Evolutionary conservation across 2,797 vertebrate genomes (phyloP).

Genomic region (Dryobates pubescens): DNA sequence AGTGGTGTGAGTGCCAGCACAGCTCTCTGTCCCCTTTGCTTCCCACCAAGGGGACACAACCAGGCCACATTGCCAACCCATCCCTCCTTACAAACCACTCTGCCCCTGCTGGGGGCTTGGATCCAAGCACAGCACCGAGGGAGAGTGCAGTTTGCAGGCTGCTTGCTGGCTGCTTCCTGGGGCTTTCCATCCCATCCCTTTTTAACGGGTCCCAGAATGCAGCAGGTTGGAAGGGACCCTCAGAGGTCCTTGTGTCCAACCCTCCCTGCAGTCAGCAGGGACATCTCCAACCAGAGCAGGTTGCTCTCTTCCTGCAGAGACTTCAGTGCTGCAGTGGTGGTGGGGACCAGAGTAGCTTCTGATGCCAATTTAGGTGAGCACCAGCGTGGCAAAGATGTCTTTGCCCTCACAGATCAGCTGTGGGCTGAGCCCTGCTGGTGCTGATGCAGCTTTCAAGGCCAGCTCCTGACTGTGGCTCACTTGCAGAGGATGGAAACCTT

Average conservation of each 20-base stretch:
- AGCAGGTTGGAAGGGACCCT: no score
- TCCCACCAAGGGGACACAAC: slow-evolving; percentile 26
- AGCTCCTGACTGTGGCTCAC: neutral
- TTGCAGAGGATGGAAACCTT: neutral
- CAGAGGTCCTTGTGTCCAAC: no score
- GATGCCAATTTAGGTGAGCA: neutral
- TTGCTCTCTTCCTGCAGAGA: neutral
- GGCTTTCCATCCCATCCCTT: neutral
- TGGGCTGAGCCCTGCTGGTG: neutral
- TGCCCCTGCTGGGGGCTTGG: slow-evolving; percentile 56
- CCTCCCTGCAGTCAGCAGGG: no score
- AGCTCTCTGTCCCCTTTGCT: slow-evolving; percentile 64
- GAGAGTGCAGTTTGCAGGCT: slow-evolving; percentile 27
- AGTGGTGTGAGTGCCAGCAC: slow-evolving; percentile 6
- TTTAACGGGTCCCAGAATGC: neutral
- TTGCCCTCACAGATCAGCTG: neutral
- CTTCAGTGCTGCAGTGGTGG: neutral
- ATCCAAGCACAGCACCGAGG: slow-evolving; percentile 58
- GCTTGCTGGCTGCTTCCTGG: neutral
- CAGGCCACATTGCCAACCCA: neutral
- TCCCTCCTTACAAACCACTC: slow-evolving; percentile 36
- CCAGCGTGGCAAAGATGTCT: neutral
- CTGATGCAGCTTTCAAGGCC: accelerated
- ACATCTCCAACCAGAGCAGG: no score
- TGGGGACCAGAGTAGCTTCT: neutral